Conservation (phyloP, 2,888 invertebrate genomes). For the Eristalis pertinax region DNA sequence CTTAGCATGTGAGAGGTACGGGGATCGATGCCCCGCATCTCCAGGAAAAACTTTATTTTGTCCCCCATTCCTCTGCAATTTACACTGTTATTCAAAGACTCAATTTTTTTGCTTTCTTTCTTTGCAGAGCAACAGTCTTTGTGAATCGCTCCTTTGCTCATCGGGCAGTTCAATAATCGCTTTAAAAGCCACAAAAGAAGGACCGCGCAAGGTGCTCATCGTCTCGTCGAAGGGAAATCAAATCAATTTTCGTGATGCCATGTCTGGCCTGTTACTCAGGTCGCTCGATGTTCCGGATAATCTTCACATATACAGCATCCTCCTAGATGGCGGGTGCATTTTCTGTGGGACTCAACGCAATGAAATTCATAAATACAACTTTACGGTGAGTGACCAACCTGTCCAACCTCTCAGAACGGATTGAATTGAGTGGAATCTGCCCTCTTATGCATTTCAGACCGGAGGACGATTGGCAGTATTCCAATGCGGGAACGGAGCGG, state of each 20-base stretch:
- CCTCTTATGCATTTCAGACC: conserved; percentile 82
- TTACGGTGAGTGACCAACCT: conserved; percentile 84
- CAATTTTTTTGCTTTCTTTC: conserved; percentile 63
- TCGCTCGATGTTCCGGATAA: conserved; percentile 84
- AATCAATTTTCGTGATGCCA: conserved; percentile 88
- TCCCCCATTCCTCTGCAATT: not conserved
- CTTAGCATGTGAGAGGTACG: conserved; percentile 82
- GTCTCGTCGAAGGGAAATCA: conserved; percentile 87
- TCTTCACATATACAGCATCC: conserved; percentile 87
- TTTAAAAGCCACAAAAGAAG: conserved; percentile 88
- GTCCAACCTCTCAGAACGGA: not conserved
- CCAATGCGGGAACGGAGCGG: conserved; percentile 87
- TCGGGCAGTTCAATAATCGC: conserved; percentile 87
- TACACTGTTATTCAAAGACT: no score
- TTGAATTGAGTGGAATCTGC: no score
- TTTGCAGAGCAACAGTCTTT: conserved; percentile 83
- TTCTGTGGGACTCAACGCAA: conserved; percentile 89
- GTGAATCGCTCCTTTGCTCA: conserved; percentile 83
- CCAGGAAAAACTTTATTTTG: conserved; percentile 72
- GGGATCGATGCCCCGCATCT: conserved; percentile 82
- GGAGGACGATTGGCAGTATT: conserved; percentile 85
- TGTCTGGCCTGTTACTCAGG: conserved; percentile 86
- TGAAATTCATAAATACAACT: conserved; percentile 88
- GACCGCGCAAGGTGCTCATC: conserved; percentile 84
- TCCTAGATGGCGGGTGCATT: conserved; percentile 86